Conservation (phyloP, 2,797 vertebrate species). For the Momotus momota region DNA sequence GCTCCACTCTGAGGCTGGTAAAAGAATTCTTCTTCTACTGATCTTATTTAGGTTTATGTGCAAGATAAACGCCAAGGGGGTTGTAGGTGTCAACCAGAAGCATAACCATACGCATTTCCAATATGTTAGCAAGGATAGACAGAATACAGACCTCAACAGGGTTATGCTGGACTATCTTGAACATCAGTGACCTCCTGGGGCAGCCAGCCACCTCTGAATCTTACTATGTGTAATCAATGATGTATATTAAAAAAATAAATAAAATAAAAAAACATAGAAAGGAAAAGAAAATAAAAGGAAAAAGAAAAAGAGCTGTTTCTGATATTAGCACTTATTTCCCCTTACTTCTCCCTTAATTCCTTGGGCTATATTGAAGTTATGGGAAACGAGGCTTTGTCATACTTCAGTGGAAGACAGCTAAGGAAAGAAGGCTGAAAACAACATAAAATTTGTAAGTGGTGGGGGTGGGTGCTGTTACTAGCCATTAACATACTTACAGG, state of each 20-base stretch:
- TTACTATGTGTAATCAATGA: not conserved
- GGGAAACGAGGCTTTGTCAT: not conserved
- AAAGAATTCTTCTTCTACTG: not conserved
- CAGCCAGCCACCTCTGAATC: not conserved
- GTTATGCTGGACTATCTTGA: not conserved
- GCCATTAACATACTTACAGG: not conserved
- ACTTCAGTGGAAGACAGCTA: not conserved
- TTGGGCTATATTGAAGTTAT: not conserved
- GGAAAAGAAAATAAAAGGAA: too few species aligned
- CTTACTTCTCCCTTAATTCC: not conserved
- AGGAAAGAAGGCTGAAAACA: not conserved
- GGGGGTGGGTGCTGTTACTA: not conserved
- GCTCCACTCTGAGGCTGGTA: not conserved
- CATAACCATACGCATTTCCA: not conserved
- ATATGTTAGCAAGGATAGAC: not conserved
- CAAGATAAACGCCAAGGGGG: not conserved
- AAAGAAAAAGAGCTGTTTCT: not conserved
- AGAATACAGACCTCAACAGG: not conserved
- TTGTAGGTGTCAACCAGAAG: not conserved
- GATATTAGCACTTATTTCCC: not conserved
- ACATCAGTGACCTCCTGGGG: not conserved
- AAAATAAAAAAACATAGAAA: not conserved
- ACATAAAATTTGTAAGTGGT: not conserved
- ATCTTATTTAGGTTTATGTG: not conserved
- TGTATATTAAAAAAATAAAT: not conserved